Conservation (phyloP, 2,113 vertebrate species). For the Pollachius pollachius region DNA sequence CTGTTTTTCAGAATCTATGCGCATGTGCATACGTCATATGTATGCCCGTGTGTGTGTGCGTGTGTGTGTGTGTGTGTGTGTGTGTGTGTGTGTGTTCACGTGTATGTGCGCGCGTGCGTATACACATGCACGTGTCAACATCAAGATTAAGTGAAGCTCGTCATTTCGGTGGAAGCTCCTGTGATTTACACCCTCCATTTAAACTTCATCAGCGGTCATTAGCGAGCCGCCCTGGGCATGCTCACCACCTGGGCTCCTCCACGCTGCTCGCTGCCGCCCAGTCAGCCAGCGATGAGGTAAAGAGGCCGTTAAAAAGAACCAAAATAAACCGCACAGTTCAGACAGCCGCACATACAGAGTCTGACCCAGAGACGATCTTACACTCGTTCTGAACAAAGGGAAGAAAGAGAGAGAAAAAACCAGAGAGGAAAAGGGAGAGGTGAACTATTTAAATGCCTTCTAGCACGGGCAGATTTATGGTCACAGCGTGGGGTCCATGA, state of each 20-base stretch:
- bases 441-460: background rate
- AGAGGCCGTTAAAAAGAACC: too few relatives aligned
- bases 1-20: too few relatives aligned
- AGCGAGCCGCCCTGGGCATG: background rate
- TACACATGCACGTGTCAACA: background rate
- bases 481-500: background rate
- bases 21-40: background rate
- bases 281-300: too few relatives aligned
- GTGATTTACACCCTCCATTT: conserved; percentile 1
- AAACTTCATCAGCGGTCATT: background rate
- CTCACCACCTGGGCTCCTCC: background rate
- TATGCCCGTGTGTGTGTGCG: background rate
- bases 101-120: background rate
- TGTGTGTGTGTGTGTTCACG: background rate
- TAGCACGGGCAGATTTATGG: background rate
- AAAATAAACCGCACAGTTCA: background rate
- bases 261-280: too few relatives aligned
- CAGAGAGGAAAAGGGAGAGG: background rate
- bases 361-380: background rate
- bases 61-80: background rate
- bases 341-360: background rate
- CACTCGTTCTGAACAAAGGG: background rate
- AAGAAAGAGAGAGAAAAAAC: background rate
- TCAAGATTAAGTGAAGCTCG: background rate
- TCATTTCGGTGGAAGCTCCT: background rate